Evolutionary conservation across 2,888 invertebrate genomes (phyloP).

Genomic region (Hydrotaea cyrtoneurina): DNA sequence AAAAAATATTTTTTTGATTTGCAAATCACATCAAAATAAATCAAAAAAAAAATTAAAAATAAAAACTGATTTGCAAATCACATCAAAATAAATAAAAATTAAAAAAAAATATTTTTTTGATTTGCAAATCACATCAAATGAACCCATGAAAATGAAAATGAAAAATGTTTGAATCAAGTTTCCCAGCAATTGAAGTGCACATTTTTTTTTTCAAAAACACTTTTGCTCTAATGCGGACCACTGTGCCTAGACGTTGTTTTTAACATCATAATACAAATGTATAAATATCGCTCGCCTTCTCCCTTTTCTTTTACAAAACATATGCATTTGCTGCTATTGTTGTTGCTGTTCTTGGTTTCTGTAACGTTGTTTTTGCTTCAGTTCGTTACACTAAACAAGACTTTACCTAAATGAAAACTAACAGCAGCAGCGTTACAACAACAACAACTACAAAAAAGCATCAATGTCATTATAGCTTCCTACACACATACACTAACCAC

Average conservation of each 20-base stretch:
- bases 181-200: too few species aligned
- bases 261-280: constrained; percentile 56
- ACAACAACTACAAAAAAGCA: constrained; percentile 28
- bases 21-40: too few species aligned
- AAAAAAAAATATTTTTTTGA: too few species aligned
- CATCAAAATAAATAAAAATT: too few species aligned
- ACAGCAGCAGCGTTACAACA: constrained; percentile 22
- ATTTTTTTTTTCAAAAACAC: too few species aligned
- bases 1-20: too few species aligned
- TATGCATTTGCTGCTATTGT: constrained; percentile 12
- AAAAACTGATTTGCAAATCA: too few species aligned
- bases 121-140: too few species aligned
- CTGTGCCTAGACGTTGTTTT: constrained; percentile 36
- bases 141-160: too few species aligned
- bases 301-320: constrained; percentile 24
- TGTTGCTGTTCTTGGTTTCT: neutral
- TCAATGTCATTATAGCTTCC: constrained; percentile 67
- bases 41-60: too few species aligned
- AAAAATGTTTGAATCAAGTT: too few species aligned
- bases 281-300: constrained; percentile 47
- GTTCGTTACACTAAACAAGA: constrained; percentile 46
- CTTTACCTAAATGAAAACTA: constrained; percentile 23
- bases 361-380: constrained; percentile 52
- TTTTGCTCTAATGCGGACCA: constrained; percentile 14
- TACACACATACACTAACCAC: constrained; percentile 56